Evolutionary conservation across 2,113 vertebrate species (phyloP).

Genomic region (Epinephelus lanceolatus): DNA sequence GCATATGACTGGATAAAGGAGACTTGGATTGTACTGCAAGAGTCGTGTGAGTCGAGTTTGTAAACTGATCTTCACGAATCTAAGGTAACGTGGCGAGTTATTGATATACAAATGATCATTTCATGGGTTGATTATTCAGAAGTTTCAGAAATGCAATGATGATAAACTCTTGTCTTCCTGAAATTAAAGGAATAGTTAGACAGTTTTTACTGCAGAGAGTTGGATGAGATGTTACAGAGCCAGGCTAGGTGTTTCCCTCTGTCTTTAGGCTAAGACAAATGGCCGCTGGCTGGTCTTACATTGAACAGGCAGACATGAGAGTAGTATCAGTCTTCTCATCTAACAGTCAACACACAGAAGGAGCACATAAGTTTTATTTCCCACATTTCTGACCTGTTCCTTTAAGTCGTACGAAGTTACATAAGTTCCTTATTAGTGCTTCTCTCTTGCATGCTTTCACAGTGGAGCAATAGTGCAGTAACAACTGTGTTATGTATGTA

Average conservation of each 20-base stretch:
- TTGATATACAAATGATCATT: too few relatives aligned
- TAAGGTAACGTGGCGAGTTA: too few relatives aligned
- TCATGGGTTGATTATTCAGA: too few relatives aligned
- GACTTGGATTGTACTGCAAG: too few relatives aligned
- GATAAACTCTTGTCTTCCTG: too few relatives aligned
- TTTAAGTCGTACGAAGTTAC: background rate
- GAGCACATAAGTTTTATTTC: background rate
- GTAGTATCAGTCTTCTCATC: background rate
- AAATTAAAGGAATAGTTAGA: too few relatives aligned
- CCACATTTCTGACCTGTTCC: background rate
- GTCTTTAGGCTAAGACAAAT: background rate
- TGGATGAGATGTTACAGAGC: background rate
- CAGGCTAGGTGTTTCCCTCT: background rate
- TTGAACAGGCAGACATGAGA: background rate
- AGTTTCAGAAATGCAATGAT: too few relatives aligned
- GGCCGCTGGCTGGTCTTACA: background rate
- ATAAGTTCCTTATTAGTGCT: background rate
- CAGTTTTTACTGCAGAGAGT: too few relatives aligned
- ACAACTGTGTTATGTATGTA: conserved; percentile 2
- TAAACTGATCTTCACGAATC: too few relatives aligned
- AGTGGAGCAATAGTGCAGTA: background rate
- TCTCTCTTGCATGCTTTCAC: background rate
- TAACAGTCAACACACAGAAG: background rate
- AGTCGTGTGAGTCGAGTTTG: too few relatives aligned
- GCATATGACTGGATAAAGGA: too few relatives aligned